phyloP scores from a whole-genome alignment of 2,888 invertebrate species.

The Drosophila peninsularis region DNA sequence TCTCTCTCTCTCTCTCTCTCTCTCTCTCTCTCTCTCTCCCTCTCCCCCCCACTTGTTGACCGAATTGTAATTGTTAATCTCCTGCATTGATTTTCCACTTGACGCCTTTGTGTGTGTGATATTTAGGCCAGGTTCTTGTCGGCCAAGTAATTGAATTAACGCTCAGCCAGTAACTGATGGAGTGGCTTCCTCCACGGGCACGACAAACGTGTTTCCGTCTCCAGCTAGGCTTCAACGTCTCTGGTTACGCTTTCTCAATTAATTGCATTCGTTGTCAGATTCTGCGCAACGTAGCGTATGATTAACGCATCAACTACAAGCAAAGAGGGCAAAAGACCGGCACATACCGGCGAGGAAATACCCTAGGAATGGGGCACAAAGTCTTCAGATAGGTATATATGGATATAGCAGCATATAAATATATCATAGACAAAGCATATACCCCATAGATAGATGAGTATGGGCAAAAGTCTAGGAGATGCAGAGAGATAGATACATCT shows the following conservation, averaged over 20 bases:
- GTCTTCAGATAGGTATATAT: too few relatives aligned
- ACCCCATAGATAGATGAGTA: not conserved
- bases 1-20: not conserved
- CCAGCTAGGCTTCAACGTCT: not conserved
- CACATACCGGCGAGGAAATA: not conserved
- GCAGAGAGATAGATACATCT: too few relatives aligned
- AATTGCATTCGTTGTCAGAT: conserved; percentile 47
- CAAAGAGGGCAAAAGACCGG: not conserved
- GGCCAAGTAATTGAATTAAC: conserved; percentile 54
- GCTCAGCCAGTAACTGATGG: conserved; percentile 43
- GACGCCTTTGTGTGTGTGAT: conserved; percentile 36
- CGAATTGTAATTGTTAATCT: conserved; percentile 74
- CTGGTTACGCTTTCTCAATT: conserved; percentile 22
- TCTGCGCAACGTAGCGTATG: conserved; percentile 65
- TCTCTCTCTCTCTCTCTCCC: not conserved
- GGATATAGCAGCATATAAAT: too few relatives aligned
- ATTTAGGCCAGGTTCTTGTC: conserved; percentile 34
- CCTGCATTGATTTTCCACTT: conserved; percentile 66
- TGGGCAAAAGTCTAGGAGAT: too few relatives aligned
- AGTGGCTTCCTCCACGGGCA: conserved; percentile 24
- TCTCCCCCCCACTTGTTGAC: conserved; percentile 42
- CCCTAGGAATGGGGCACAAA: not conserved
- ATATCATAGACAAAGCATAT: not conserved
- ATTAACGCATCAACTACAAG: conserved; percentile 48
- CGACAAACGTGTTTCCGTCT: not conserved